Percentiles rank a stretch among this genome's conserved stretches.
These are phyloP conservation scores for Stylophora pistillata DNA, from an alignment of 64 coral and sea anemone genomes.

Conservation along the genomic window DNA sequence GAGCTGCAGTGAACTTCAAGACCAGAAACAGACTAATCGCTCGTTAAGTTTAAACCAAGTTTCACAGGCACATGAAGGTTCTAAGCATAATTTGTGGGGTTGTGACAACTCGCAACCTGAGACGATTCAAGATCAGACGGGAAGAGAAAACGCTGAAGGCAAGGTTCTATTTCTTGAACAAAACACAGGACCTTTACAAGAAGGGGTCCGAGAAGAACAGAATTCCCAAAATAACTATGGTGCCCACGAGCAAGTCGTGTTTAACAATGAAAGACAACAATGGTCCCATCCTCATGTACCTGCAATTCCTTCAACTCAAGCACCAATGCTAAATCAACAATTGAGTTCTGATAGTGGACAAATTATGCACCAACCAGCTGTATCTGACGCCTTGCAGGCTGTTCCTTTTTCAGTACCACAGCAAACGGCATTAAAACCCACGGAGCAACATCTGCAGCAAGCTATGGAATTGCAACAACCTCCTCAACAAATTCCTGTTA, in stretches of 20 bases:
- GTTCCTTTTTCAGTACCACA: slow-evolving; percentile 12
- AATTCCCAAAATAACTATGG: background rate
- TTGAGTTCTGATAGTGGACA: background rate
- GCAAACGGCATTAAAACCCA: background rate
- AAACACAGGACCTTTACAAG: background rate
- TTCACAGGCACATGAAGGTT: background rate
- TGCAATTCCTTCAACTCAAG: slow-evolving; percentile 1
- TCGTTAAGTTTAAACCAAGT: background rate
- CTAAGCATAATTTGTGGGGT: slow-evolving; percentile 6
- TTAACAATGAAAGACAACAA: slow-evolving; percentile 15
- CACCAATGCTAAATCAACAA: background rate
- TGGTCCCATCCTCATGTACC: background rate
- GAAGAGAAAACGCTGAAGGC: background rate
- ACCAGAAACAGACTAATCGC: background rate
- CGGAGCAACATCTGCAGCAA: slow-evolving; percentile 5
- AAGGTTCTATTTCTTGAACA: background rate
- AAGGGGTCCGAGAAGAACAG: slow-evolving; percentile 7
- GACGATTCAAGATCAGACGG: background rate
- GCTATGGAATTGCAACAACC: slow-evolving; percentile 17
- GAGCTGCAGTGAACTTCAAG: slow-evolving; percentile 8
- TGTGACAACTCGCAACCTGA: slow-evolving; percentile 16
- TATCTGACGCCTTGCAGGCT: slow-evolving; percentile 11
- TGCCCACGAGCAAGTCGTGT: background rate
- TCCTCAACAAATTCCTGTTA: slow-evolving; percentile 19
- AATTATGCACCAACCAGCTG: background rate